A percentile compares a stretch with the other conserved stretches of the same genome.
Evolutionary conservation across 1,140 invertebrate genomes (phyloP).

Genomic region (Drosophila paulistorum): DNA sequence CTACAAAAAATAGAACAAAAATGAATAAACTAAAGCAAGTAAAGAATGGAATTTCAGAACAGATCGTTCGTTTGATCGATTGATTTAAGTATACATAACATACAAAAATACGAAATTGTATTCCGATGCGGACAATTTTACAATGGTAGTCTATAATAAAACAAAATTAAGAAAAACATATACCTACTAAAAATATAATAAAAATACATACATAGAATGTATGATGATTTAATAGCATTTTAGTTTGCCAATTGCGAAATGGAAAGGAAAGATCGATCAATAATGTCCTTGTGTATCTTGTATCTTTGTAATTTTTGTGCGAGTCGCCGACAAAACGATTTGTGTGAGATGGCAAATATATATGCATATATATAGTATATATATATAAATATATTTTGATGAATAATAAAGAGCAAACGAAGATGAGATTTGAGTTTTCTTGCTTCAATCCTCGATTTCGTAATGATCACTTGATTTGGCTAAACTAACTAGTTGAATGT

Average conservation of each 20-base stretch:
- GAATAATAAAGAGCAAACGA: conserved; percentile 77
- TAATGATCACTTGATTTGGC: background rate
- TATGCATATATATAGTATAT: too few relatives aligned
- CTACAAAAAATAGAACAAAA: conserved; percentile 20
- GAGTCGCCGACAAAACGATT: conserved; percentile 41
- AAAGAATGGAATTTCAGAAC: conserved; percentile 27
- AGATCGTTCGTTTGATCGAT: conserved; percentile 29
- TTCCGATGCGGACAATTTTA: conserved; percentile 76
- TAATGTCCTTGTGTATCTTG: conserved; percentile 49
- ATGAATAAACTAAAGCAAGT: background rate
- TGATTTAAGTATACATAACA: conserved; percentile 28
- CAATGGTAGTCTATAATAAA: conserved; percentile 68
- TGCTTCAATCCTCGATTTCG: conserved; percentile 17
- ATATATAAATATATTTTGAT: conserved; percentile 59
- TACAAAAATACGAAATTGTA: conserved; percentile 40
- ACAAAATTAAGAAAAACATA: conserved; percentile 6
- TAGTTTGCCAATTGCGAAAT: conserved; percentile 70
- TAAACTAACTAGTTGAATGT: conserved; percentile 1
- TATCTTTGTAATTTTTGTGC: conserved; percentile 59
- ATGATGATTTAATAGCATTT: conserved; percentile 57
- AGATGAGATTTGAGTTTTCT: conserved; percentile 36
- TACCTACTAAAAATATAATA: conserved; percentile 22
- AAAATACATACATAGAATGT: conserved; percentile 27
- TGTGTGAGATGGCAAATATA: conserved; percentile 60
- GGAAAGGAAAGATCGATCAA: conserved; percentile 3